Evolutionary conservation across 1,140 invertebrate genomes (phyloP).

Genomic region (Drosophila sp.): DNA sequence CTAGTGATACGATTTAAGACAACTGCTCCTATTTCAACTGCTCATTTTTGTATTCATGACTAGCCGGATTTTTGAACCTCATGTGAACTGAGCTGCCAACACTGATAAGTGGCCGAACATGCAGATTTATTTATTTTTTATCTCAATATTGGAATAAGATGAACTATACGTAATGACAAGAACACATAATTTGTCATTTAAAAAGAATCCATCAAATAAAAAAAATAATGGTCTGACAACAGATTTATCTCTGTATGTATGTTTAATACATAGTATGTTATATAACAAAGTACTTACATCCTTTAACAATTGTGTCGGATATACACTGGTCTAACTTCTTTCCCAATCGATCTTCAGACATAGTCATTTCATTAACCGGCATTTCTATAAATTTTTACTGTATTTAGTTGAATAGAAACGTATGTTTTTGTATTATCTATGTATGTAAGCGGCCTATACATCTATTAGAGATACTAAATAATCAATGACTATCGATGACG

Average conservation of each 20-base stretch:
- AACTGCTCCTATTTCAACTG: no score
- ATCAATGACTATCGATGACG: neutral
- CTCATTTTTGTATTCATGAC: no score
- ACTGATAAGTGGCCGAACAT: no score
- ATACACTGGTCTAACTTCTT: conserved; percentile 87
- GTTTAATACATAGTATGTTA: conserved; percentile 30
- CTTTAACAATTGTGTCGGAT: conserved; percentile 87
- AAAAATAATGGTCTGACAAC: neutral
- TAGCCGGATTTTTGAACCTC: no score
- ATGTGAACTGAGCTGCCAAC: no score
- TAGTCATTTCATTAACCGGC: conserved; percentile 20
- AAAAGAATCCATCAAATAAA: no score
- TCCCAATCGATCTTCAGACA: conserved; percentile 86
- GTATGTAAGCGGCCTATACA: neutral
- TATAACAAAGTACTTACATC: conserved; percentile 85
- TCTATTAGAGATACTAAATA: neutral
- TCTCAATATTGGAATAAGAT: no score
- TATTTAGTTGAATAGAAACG: neutral
- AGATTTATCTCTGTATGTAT: neutral
- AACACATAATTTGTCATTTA: no score
- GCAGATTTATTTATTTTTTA: no score
- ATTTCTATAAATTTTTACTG: conserved; percentile 24
- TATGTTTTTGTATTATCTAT: conserved; percentile 3
- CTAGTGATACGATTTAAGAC: no score
- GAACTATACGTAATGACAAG: no score